Conservation (phyloP, 2,888 invertebrate species). For the Cynaeus angustus region DNA sequence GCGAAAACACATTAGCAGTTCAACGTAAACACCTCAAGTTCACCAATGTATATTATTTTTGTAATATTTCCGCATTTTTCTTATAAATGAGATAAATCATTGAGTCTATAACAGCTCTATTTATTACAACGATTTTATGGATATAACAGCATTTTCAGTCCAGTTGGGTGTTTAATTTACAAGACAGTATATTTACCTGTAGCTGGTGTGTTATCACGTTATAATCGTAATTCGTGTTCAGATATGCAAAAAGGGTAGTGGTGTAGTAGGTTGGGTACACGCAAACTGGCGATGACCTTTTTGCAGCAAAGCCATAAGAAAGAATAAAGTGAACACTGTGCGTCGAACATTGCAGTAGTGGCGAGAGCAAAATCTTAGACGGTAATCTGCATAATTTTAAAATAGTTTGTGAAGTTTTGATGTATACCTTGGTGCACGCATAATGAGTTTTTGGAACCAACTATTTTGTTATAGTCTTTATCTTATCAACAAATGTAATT, state of each 20-base stretch:
- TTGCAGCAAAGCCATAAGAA: conserved; percentile 55
- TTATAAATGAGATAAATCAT: not conserved
- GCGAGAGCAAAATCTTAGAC: conserved; percentile 15
- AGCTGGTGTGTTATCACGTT: conserved; percentile 50
- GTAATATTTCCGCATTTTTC: not conserved
- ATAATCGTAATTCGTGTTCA: conserved; percentile 56
- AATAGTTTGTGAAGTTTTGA: not conserved
- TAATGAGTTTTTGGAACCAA: conserved; percentile 25
- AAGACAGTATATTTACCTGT: conserved; percentile 54
- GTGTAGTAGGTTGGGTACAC: conserved; percentile 53
- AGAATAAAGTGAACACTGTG: conserved; percentile 18
- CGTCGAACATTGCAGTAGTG: conserved; percentile 23
- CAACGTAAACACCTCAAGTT: too few species aligned
- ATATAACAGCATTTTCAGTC: conserved; percentile 14
- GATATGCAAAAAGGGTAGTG: conserved; percentile 60
- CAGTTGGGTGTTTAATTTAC: conserved; percentile 17
- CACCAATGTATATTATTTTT: not conserved
- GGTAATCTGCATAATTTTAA: conserved; percentile 9
- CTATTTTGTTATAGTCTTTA: conserved; percentile 24
- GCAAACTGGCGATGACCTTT: conserved; percentile 63
- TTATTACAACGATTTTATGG: conserved; percentile 1
- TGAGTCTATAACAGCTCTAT: conserved; percentile 4
- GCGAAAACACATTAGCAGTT: too few species aligned
- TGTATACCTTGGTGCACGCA: not conserved
- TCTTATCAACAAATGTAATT: conserved; percentile 38